Base-by-base conservation (phyloP, 2,797 vertebrate species). In the Molothrus aeneus region DNA sequence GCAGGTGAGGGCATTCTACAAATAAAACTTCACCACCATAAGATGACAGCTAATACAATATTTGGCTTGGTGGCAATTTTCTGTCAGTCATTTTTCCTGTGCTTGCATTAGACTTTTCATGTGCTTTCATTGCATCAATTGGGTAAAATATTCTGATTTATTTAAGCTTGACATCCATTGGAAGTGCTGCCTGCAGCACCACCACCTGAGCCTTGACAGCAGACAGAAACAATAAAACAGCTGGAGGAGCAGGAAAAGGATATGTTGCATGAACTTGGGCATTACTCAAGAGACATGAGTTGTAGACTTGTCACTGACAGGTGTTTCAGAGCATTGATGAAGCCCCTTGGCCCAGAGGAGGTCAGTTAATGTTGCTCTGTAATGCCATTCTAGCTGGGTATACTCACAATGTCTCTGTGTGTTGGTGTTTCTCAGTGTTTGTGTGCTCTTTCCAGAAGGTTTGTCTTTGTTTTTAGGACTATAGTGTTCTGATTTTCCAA, bases 221-320 rank as follows among this genome's bases (percentile, higher is more conserved):
- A 99, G 89, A 98, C 99, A 2, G 94, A 98, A 91, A 98, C 99
- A 96, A 78, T 96, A 26, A 98, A 97, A 82, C 96, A 92, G 79
- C 94, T 99, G 64, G 98, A 99, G 92, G 98, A 99, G 73, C 98
- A 99, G 94, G 99, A 99, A 88, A 98, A 99, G 97, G 98, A 98
- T 83, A 99, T 98, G 0, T 97, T 99, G 57, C 97, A 98, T 92
- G 98, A 99, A 96, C 98, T 99, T 70, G 98, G 99, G 54, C 98
- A 99, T 95, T 99, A 99, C 96, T 95, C 99, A 93, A 98, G 99
- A 53, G 98, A 98, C 43, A 98, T 99, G 93, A 99, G 98, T 51
- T 98, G 98, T 45, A 98, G 98, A 42, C 98, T 99, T 64, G 98
- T 98, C 36, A 97, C 97, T 87, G 99, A 99, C 95, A 99, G 98